Percentiles rank a stretch among this genome's conserved stretches.
These are phyloP conservation scores for Desoria tigrina DNA, from an alignment of 2,888 invertebrate genomes.

Conservation along the genomic window DNA sequence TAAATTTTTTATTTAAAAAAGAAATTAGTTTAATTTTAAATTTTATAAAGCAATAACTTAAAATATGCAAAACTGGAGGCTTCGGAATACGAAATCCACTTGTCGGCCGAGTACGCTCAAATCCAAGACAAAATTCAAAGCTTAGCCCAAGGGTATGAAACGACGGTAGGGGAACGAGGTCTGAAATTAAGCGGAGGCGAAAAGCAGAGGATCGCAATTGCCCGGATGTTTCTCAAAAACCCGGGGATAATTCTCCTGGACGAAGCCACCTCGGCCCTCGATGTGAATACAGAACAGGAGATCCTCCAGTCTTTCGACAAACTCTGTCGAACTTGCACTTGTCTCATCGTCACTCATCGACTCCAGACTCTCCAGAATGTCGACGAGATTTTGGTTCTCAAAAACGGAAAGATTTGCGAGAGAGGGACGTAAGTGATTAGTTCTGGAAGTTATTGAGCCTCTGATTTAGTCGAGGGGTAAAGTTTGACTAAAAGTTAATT, in stretches of 20 bases:
- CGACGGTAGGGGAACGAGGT: conserved; percentile 61
- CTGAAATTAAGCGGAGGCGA: conserved; percentile 63
- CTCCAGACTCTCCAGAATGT: conserved; percentile 60
- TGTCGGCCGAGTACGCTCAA: conserved; percentile 60
- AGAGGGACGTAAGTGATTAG: conserved; percentile 56
- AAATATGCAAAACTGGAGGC: conserved; percentile 60
- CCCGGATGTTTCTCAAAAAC: conserved; percentile 61
- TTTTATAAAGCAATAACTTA: conserved; percentile 59
- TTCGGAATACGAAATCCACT: conserved; percentile 58
- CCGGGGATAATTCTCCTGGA: conserved; percentile 61
- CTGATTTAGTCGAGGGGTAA: too few species aligned
- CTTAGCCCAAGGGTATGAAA: conserved; percentile 58
- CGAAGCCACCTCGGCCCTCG: conserved; percentile 60
- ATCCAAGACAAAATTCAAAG: conserved; percentile 60
- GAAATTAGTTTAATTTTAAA: background rate
- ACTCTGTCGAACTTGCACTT: conserved; percentile 59
- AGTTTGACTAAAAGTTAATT: too few species aligned
- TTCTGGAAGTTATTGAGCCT: too few species aligned
- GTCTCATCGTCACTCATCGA: conserved; percentile 60
- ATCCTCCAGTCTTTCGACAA: conserved; percentile 58
- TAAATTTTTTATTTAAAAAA: too few species aligned
- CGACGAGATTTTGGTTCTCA: conserved; percentile 60
- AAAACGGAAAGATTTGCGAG: conserved; percentile 60
- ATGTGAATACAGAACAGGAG: conserved; percentile 60
- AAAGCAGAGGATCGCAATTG: conserved; percentile 63